Conservation (phyloP, 2,797 vertebrate genomes). For the Myoxocephalus aenaeus region DNA sequence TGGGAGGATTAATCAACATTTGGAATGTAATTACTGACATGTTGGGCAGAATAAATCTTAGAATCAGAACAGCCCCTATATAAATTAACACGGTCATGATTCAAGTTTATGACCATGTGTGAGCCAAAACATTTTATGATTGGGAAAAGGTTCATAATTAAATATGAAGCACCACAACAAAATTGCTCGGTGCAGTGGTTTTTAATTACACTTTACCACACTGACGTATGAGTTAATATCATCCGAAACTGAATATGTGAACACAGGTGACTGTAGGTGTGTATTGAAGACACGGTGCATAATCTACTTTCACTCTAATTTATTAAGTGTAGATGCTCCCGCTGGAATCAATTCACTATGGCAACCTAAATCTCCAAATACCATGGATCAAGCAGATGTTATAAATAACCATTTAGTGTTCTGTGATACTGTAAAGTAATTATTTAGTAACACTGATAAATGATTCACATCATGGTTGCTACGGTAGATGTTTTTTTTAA, state of each 20-base stretch:
- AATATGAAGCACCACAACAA: constrained; percentile 10
- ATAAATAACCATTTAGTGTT: constrained; percentile 39
- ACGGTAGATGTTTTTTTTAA: neutral
- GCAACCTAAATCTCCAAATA: constrained; percentile 26
- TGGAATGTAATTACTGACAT: constrained; percentile 22
- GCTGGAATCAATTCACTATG: constrained; percentile 10
- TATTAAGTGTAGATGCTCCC: neutral
- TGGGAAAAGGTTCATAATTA: neutral
- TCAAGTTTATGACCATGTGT: neutral
- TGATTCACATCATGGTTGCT: constrained; percentile 21
- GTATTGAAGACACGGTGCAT: neutral
- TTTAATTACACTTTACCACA: constrained; percentile 11
- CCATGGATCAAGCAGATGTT: constrained; percentile 26
- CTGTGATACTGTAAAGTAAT: constrained; percentile 22
- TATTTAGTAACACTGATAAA: constrained; percentile 26
- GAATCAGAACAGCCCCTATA: neutral
- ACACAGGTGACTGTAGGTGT: constrained; percentile 3
- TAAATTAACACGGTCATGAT: constrained; percentile 20
- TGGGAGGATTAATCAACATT: constrained; percentile 10
- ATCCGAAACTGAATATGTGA: neutral
- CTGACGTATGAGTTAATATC: neutral
- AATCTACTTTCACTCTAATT: neutral
- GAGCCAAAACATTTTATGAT: constrained; percentile 7
- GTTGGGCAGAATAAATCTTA: constrained; percentile 21
- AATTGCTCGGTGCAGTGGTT: neutral